Evolutionary conservation across 2,888 invertebrate species (phyloP).

Genomic region (Noctua fimbriata): DNA sequence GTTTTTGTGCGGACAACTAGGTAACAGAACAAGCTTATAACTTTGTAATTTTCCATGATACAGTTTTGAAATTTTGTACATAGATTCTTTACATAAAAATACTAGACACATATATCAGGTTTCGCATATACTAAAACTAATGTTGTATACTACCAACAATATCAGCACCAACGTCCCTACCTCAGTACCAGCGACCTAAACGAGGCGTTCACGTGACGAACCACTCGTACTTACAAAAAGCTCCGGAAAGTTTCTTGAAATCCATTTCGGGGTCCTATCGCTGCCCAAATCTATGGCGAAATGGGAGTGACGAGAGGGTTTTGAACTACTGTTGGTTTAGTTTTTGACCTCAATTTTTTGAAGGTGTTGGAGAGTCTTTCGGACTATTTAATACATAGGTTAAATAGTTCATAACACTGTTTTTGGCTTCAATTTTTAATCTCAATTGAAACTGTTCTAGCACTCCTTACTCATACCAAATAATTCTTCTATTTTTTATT

Average conservation of each 20-base stretch:
- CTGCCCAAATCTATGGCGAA: constrained; percentile 55
- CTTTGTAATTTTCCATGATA: too few species aligned
- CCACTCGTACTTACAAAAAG: constrained; percentile 66
- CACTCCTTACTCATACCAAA: neutral
- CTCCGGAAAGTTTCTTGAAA: constrained; percentile 71
- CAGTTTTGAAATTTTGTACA: too few species aligned
- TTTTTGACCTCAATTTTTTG: constrained; percentile 41
- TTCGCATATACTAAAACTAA: too few species aligned
- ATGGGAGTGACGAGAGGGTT: constrained; percentile 61
- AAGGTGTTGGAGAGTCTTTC: neutral
- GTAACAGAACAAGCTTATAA: too few species aligned
- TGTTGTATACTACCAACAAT: neutral
- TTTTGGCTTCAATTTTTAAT: neutral
- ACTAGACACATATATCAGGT: too few species aligned
- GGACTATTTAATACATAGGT: neutral
- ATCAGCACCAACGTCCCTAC: constrained; percentile 9
- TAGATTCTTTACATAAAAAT: too few species aligned
- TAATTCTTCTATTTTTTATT: too few species aligned
- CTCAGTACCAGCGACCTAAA: constrained; percentile 64
- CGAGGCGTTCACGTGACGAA: constrained; percentile 73
- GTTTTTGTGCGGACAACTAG: too few species aligned
- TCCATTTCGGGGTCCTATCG: constrained; percentile 69
- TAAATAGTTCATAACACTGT: neutral
- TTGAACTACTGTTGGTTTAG: constrained; percentile 27
- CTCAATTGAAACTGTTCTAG: neutral